Conservation (phyloP, 1,140 invertebrate species). For the Drosophila mojavensis region DNA sequence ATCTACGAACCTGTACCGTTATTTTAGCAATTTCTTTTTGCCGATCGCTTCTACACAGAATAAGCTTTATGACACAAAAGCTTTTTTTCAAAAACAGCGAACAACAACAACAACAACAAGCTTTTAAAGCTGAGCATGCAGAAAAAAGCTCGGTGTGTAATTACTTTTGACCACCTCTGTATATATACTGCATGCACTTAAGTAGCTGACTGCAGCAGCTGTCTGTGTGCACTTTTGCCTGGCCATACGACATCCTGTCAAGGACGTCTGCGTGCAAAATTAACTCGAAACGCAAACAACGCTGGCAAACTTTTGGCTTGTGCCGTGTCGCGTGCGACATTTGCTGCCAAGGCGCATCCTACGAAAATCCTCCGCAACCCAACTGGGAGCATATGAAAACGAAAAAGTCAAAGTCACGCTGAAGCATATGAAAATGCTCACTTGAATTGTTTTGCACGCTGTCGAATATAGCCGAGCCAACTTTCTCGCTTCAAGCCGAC, state of each 20-base stretch:
- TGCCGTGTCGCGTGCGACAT: constrained; percentile 53
- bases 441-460: constrained; percentile 28
- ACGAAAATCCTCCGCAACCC: neutral
- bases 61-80: no score
- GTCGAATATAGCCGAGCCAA: constrained; percentile 55
- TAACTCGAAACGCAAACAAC: constrained; percentile 73
- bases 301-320: constrained; percentile 75
- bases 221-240: constrained; percentile 29
- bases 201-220: constrained; percentile 7
- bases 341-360: constrained; percentile 8
- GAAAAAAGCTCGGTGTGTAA: no score
- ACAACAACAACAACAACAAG: no score
- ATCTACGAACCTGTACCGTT: no score
- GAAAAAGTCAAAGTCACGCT: neutral
- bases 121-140: no score
- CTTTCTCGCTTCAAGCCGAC: constrained; percentile 31
- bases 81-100: no score
- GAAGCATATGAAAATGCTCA: constrained; percentile 54
- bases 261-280: constrained; percentile 74
- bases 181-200: constrained; percentile 1
- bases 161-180: no score
- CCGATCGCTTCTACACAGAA: no score
- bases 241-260: constrained; percentile 56
- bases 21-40: no score
- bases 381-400: constrained; percentile 16